phyloP scores from a whole-genome alignment of 2,888 invertebrate species.

The Drosophila sordidula region DNA sequence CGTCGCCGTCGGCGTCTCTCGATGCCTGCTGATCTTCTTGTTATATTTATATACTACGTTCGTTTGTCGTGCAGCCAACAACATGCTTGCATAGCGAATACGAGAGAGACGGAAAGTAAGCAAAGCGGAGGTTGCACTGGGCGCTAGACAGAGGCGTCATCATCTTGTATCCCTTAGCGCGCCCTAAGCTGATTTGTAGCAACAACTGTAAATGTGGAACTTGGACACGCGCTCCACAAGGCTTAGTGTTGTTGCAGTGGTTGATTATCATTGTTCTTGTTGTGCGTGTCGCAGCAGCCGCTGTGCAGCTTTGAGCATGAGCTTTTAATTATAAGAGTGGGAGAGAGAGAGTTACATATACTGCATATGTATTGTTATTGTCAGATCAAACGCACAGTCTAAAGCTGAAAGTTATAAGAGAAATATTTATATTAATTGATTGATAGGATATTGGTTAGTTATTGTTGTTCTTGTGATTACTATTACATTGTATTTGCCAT shows the following conservation, averaged over 20 bases:
- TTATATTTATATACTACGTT: slow-evolving; percentile 69
- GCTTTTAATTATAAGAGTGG: slow-evolving; percentile 19
- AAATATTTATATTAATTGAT: background rate
- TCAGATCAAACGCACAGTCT: background rate
- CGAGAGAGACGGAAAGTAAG: background rate
- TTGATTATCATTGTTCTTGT: slow-evolving; percentile 39
- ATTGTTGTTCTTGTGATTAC: background rate
- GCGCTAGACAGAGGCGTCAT: slow-evolving; percentile 42
- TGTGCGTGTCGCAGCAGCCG: slow-evolving; percentile 59
- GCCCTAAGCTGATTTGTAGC: slow-evolving; percentile 69
- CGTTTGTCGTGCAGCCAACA: slow-evolving; percentile 27
- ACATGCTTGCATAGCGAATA: slow-evolving; percentile 9
- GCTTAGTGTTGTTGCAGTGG: slow-evolving; percentile 40
- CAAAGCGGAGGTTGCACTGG: slow-evolving; percentile 16
- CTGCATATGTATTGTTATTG: slow-evolving; percentile 1
- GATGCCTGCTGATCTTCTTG: slow-evolving; percentile 72
- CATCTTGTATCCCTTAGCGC: slow-evolving; percentile 14
- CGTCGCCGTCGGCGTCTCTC: slow-evolving; percentile 22
- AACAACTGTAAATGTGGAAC: slow-evolving; percentile 67
- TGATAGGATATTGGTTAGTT: background rate
- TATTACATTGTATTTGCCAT: background rate
- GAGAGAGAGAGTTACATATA: background rate
- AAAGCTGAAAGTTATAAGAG: slow-evolving; percentile 1
- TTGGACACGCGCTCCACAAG: slow-evolving; percentile 48
- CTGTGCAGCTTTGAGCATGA: slow-evolving; percentile 42